Conservation (phyloP, 2,797 vertebrate genomes). For the Sebastes trivittatus region DNA sequence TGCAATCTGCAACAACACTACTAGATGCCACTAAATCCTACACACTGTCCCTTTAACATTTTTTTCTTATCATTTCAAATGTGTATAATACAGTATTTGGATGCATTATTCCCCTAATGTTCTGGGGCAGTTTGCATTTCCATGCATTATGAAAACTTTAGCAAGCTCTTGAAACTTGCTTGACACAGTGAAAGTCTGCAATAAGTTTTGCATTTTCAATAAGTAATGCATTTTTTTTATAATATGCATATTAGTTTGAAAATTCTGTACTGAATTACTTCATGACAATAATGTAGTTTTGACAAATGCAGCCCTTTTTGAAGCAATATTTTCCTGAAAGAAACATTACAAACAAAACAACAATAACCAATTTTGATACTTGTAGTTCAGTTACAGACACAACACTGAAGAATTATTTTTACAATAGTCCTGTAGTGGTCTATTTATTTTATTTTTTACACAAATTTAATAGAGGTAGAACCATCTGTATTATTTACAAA, state of each 20-base stretch:
- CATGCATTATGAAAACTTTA: neutral
- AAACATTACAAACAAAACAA: neutral
- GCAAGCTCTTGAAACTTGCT: neutral
- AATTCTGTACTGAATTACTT: neutral
- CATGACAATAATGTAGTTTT: neutral
- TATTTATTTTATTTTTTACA: slow-evolving; percentile 53
- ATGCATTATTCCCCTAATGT: no score
- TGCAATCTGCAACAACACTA: no score
- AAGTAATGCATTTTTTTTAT: neutral
- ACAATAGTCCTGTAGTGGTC: slow-evolving; percentile 18
- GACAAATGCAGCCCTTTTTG: neutral
- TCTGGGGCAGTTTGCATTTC: neutral
- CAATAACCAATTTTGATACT: neutral
- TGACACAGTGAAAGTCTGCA: neutral
- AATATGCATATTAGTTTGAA: neutral
- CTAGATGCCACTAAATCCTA: neutral
- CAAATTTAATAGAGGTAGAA: slow-evolving; percentile 33
- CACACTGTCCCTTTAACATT: neutral
- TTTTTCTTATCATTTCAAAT: no score
- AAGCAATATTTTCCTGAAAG: neutral
- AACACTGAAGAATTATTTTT: neutral
- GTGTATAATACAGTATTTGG: no score
- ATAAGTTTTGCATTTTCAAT: neutral
- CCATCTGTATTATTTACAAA: slow-evolving; percentile 68
- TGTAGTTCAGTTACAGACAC: neutral